Percentiles rank a stretch among this genome's conserved stretches.
These are phyloP conservation scores for Hemibagrus wyckioides DNA, from an alignment of 2,113 vertebrate species.

Conservation along the genomic window DNA sequence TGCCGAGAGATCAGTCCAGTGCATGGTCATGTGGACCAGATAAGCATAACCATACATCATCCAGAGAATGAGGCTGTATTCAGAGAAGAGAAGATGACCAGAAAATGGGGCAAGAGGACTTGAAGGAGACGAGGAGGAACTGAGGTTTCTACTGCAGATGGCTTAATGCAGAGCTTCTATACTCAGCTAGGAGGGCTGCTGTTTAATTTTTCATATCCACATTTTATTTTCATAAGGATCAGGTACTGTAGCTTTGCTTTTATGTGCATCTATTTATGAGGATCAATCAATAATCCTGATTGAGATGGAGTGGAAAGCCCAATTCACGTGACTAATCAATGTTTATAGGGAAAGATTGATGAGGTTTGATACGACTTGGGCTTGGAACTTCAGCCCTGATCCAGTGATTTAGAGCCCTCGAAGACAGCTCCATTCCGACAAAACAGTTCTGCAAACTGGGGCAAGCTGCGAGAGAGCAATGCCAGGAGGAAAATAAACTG, in stretches of 20 bases:
- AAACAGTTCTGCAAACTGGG: conserved; percentile 24
- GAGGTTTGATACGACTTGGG: conserved; percentile 17
- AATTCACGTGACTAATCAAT: conserved; percentile 42
- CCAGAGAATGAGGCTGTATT: neutral
- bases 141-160: conserved; percentile 29
- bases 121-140: neutral
- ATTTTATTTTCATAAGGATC: neutral
- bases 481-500: conserved; percentile 11
- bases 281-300: neutral
- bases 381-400: conserved; percentile 21
- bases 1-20: conserved; percentile 34
- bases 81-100: conserved; percentile 13
- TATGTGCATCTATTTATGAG: neutral
- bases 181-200: neutral
- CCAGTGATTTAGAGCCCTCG: conserved; percentile 30
- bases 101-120: neutral
- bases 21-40: conserved; percentile 37
- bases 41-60: conserved; percentile 19
- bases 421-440: neutral
- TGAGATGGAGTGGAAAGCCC: conserved; percentile 1
- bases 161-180: conserved; percentile 8
- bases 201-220: conserved; percentile 21
- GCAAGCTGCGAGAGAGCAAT: neutral
- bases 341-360: conserved; percentile 23
- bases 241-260: neutral